Evolutionary conservation across 2,888 invertebrate genomes (phyloP).

Genomic region (Plebejus argus): DNA sequence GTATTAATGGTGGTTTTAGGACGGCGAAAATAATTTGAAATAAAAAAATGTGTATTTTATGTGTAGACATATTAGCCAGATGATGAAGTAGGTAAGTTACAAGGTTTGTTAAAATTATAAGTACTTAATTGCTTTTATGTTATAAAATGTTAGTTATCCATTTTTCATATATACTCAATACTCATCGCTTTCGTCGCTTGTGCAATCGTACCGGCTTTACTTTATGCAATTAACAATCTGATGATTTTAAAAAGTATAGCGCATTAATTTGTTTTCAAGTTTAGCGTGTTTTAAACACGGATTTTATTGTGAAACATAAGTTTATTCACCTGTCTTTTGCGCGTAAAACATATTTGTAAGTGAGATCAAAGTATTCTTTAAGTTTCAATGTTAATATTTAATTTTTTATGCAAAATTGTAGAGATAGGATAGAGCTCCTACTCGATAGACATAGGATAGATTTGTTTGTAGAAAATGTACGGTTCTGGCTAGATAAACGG

Average conservation of each 20-base stretch:
- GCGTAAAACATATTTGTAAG: not conserved
- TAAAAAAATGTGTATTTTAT: no score
- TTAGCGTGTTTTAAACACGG: not conserved
- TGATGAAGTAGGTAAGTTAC: no score
- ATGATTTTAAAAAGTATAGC: constrained; percentile 9
- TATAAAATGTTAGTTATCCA: no score
- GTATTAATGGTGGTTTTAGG: no score
- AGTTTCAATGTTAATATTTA: no score
- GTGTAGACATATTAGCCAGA: no score
- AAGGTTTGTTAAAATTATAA: no score
- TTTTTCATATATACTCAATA: not conserved
- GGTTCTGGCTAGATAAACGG: not conserved
- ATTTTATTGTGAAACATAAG: not conserved
- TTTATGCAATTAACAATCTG: not conserved
- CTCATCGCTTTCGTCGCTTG: constrained; percentile 4
- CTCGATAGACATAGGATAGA: not conserved
- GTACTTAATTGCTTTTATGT: no score
- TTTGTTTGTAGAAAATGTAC: not conserved
- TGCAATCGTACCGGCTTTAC: not conserved
- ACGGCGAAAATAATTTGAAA: no score
- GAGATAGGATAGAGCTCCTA: not conserved
- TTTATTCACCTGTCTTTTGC: not conserved
- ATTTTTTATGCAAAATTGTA: no score
- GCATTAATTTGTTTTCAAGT: not conserved
- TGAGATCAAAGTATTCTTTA: not conserved